Evolutionary conservation across 2,888 invertebrate species (phyloP), one percentile per base, ranked within the genome.

Genomic region (Chouioia cunea): DNA sequence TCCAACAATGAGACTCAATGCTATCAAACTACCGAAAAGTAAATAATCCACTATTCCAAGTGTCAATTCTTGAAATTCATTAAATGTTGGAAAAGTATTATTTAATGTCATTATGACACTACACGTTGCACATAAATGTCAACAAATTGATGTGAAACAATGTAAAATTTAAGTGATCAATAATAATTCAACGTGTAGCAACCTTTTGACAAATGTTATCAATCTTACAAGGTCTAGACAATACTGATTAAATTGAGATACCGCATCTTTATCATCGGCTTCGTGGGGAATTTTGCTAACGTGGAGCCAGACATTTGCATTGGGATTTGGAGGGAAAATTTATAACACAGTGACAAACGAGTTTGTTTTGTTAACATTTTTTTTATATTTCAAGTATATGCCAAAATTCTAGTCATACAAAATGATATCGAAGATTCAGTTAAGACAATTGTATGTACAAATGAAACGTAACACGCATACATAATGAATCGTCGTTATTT

Each of bases 1-100:
- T 0, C 91, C 91, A 60, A 91, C 89, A 1, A 87, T 75, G 6
- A 87, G 85, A 58, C 90, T 90, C 22, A 89, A 74, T 0, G 79
- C 77, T 64, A 91, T 78, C 87, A 90, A 87, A 1, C 80, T 48
- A 0, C 75, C 77, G 76, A 90, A 90, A 20, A 90, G 83, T 0
- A 83, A 74, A 79, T 90, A 90, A 79, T 91, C 90, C 59, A 86
- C 80, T 87, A 87, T 87, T 47, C 86, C 85, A 77, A 89, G 89
- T 2, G 79, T 79, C 6, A 85, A 73, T 22, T 71, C 50, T 52
- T 60, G 65, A 48, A 70, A 65, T 8, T 47, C 27, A 12, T 36
- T 22, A 43, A 65, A 47, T 6, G 36, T 14, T 20, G 47, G 46
- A 4, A 18, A 6, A 15, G 65, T 70, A 14, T 15, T 18, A 36